Conservation (phyloP, 2,888 invertebrate species). For the Pollenia angustigena region DNA sequence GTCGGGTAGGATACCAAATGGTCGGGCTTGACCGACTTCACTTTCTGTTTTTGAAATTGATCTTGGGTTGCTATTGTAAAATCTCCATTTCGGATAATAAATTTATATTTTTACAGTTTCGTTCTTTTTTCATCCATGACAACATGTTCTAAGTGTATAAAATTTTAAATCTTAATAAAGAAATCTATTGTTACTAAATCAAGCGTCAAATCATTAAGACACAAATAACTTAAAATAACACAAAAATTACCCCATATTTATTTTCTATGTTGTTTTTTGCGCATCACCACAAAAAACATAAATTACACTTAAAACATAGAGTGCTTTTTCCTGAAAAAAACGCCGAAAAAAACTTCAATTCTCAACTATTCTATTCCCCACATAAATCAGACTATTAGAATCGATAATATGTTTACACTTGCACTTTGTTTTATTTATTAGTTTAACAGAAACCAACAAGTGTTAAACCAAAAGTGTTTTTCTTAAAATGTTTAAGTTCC, state of each 20-base stretch:
- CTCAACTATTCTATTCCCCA: constrained; percentile 4
- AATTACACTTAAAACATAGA: constrained; percentile 50
- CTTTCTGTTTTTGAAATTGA: too few species aligned
- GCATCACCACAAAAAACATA: constrained; percentile 22
- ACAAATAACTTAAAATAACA: constrained; percentile 31
- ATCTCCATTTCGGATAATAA: too few species aligned
- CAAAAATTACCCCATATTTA: constrained; percentile 16
- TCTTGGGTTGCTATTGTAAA: too few species aligned
- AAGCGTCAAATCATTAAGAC: constrained; percentile 29
- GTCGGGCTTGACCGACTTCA: too few species aligned
- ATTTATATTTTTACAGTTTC: too few species aligned
- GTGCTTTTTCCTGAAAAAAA: constrained; percentile 27
- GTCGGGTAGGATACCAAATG: too few species aligned
- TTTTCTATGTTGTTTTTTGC: constrained; percentile 5
- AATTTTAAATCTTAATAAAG: constrained; percentile 39
- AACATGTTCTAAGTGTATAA: not conserved
- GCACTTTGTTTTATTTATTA: not conserved
- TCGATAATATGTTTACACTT: constrained; percentile 68
- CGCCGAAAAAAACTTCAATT: constrained; percentile 8
- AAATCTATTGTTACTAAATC: constrained; percentile 54
- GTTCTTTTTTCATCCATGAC: not conserved
- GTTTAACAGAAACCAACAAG: constrained; percentile 27
- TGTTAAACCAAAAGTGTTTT: constrained; percentile 19
- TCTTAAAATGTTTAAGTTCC: constrained; percentile 32
- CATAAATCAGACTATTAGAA: constrained; percentile 47